These are phyloP conservation scores for Parauchenoglanis punctatus DNA, from an alignment of 2,797 vertebrate species.

Conservation along the genomic window DNA sequence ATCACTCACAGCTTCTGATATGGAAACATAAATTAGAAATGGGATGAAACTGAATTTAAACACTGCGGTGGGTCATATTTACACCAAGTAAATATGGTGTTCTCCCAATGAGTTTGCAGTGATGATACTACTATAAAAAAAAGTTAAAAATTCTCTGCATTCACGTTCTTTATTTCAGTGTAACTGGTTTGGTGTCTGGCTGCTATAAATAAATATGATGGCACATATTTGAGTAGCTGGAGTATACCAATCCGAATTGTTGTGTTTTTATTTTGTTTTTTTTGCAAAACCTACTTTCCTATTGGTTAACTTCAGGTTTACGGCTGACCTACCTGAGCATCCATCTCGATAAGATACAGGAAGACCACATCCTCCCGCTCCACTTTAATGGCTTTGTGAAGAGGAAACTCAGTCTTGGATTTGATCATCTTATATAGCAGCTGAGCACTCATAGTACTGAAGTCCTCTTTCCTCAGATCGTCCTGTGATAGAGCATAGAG, in stretches of 20 bases:
- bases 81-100: background rate
- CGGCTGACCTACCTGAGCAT: slow-evolving; percentile 84
- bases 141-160: background rate
- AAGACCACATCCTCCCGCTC: slow-evolving; percentile 97
- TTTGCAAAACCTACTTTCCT: background rate
- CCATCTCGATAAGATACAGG: slow-evolving; percentile 97
- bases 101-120: background rate
- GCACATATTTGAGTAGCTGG: background rate
- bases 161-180: background rate
- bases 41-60: background rate
- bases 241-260: background rate
- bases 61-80: background rate
- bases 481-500: slow-evolving; percentile 74
- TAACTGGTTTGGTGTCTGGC: background rate
- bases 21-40: background rate
- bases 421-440: slow-evolving; percentile 98
- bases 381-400: slow-evolving; percentile 97
- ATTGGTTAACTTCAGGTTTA: background rate
- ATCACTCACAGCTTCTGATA: background rate
- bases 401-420: slow-evolving; percentile 94
- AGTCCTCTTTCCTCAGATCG: slow-evolving; percentile 95
- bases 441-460: slow-evolving; percentile 96
- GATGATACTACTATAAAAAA: background rate
- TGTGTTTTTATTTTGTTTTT: background rate
- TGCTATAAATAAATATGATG: background rate